phyloP scores from a whole-genome alignment of 1,140 invertebrate genomes.

The Aleiodes sp. region DNA sequence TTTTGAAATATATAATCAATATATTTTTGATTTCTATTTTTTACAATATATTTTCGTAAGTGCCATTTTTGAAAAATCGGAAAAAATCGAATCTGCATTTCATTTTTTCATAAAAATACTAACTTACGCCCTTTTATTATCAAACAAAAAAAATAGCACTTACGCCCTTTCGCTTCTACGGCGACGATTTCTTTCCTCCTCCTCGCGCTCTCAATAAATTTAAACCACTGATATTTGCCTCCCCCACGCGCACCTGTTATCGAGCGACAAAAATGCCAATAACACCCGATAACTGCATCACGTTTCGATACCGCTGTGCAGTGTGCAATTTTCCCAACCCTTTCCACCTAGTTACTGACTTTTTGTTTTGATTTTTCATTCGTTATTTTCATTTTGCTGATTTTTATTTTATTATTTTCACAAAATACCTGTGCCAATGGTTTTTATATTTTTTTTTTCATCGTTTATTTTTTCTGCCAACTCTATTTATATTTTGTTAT shows the following conservation, averaged over 20 bases:
- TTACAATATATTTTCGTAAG: no score
- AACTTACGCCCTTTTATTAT: no score
- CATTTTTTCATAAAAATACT: no score
- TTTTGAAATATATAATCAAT: no score
- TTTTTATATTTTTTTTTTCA: neutral
- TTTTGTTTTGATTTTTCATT: conserved; percentile 18
- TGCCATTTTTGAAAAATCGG: no score
- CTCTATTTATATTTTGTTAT: no score
- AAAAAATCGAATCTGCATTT: no score
- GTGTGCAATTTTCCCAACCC: neutral
- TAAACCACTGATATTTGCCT: conserved; percentile 11
- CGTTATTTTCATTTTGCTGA: neutral
- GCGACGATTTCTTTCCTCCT: neutral
- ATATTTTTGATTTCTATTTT: no score
- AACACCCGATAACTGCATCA: conserved; percentile 57
- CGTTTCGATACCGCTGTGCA: conserved; percentile 43
- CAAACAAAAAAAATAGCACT: no score
- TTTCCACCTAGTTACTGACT: neutral
- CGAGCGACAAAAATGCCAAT: conserved; percentile 61
- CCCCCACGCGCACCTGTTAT: conserved; percentile 54
- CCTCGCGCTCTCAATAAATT: conserved; percentile 26
- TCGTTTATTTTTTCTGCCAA: neutral
- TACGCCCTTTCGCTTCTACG: neutral
- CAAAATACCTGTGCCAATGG: neutral
- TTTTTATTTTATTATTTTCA: conserved; percentile 20